Base-by-base conservation (phyloP, 2,888 invertebrate genomes). In the Scaptomyza parva region DNA sequence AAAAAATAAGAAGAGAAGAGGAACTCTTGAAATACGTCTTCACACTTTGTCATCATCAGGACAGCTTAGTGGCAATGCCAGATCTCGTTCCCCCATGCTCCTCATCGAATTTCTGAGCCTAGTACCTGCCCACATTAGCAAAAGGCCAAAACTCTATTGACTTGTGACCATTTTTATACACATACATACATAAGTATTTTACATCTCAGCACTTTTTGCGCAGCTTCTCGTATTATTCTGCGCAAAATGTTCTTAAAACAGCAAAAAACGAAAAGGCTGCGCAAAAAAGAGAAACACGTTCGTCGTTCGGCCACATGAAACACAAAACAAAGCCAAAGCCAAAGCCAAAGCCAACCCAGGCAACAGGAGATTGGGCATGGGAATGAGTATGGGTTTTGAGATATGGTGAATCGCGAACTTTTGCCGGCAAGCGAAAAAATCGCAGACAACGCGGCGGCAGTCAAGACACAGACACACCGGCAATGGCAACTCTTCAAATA, bases 31-130 rank as follows among this genome's bases (percentile, higher is more conserved):
- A 85, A 87, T 72, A 87, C 88, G 51, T 68, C 83, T 82, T 82
- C 76, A 82, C 82, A 82, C 79, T 82, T 82, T 82, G 82, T 88
- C 82, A 82, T 88, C 83, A 86, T 82, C 88, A 86, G 79, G 79
- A 61, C 75, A 72, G 86, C 71, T 81, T 78, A 75, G 78, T 59
- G 63, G 58, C 53, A 47, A 26, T 57, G 70, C 30, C 26, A 30
- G n/a, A 3, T 1, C 26, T 33, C 45, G 11, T n/a, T 44, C 14
- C 20, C 14, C 50, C 12, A n/a, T 8, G 54, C 18, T 47, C 35
- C 26, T 41, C 35, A 48, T 17, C 9, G 22, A 8, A 60, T 26
- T 24, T 24, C 30, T 33, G 30, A 14, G 41, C 28, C 35, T 71
- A 74, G 30, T 71, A 74, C 71, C 72, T 68, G 62, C 61, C 50